Base-by-base conservation (phyloP, 2,888 invertebrate species). In the Gymnoscelis rufifasciata region DNA sequence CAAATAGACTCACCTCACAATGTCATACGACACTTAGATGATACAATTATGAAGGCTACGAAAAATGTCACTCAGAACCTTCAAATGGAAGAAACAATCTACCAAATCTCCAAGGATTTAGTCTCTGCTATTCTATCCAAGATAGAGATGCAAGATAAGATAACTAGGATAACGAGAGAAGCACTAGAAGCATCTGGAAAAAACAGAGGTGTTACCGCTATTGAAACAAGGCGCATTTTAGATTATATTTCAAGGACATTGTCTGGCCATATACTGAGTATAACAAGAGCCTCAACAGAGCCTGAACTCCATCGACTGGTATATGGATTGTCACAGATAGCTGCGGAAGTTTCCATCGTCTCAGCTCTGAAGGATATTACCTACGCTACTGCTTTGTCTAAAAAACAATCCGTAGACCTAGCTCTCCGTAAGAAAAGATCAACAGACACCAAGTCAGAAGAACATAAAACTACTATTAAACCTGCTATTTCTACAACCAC, bases 141-240 rank as follows among this genome's bases (percentile, higher is more conserved):
- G 52, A 62, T 88, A 45, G 86, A 88, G 64, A 76, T 81, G 33
- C 88, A 88, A 65, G 87, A 88, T 51, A 88, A 86, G 73, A 83
- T 88, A 27, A 88, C 88, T 2, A 75, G 83, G 64, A 79, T 88
- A 12, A 86, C 87, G 2, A 75, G 71, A 56, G 84, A 87, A 56
- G 88, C 88, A 7, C 65, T 87, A 3, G 83, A 86, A 58, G 84
- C 86, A 1, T 78, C 86, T 2, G 86, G 86, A 0, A 83, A 78
- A 64, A 79, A 72, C 55, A 86, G 82, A 65, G 87, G 87, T 1
- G 79, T 86, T 37, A 83, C 83, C 14, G 88, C 88, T 7, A 88
- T 88, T 52, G 88, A 88, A 57, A 87, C 87, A 0, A 66, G 87
- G 54, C 72, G 87, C 24, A 88, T 88, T 58, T 62, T 88, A 41